Evolutionary conservation across 2,888 invertebrate species (phyloP).

Genomic region (Laothoe populi): DNA sequence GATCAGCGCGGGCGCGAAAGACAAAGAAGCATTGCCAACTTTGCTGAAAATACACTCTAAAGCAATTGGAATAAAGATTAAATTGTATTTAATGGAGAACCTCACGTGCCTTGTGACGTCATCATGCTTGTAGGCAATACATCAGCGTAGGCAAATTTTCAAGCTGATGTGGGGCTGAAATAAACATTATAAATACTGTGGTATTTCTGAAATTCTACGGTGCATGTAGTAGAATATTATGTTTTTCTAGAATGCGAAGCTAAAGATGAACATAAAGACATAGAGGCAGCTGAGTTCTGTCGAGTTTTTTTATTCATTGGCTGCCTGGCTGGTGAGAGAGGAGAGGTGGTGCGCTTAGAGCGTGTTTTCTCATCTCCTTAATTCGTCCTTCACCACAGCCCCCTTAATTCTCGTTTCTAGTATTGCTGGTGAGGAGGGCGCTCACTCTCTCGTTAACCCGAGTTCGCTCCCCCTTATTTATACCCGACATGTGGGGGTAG

Average conservation of each 20-base stretch:
- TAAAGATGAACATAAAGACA: not conserved
- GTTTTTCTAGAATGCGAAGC: not conserved
- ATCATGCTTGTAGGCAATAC: slow-evolving; percentile 32
- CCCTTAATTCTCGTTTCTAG: slow-evolving; percentile 77
- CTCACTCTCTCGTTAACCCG: slow-evolving; percentile 81
- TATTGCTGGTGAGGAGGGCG: slow-evolving; percentile 68
- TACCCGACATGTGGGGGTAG: slow-evolving; percentile 64
- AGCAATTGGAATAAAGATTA: slow-evolving; percentile 79
- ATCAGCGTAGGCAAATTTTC: slow-evolving; percentile 14
- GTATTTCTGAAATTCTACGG: not conserved
- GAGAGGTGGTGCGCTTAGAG: slow-evolving; percentile 79
- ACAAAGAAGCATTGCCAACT: slow-evolving; percentile 80
- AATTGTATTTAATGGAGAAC: slow-evolving; percentile 76
- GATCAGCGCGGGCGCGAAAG: slow-evolving; percentile 51
- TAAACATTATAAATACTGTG: too few species aligned
- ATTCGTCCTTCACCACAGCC: slow-evolving; percentile 85
- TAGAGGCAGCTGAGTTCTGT: slow-evolving; percentile 33
- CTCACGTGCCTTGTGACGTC: slow-evolving; percentile 80
- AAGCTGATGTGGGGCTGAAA: not conserved
- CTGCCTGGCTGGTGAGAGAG: slow-evolving; percentile 43
- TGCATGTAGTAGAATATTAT: not conserved
- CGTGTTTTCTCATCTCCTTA: slow-evolving; percentile 85
- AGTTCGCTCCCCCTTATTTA: slow-evolving; percentile 81
- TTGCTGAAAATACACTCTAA: slow-evolving; percentile 82
- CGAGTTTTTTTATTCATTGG: slow-evolving; percentile 70